These are phyloP conservation scores for Peromyscus polionotus DNA, from an alignment of 2,113 vertebrate genomes.

Conservation along the genomic window DNA sequence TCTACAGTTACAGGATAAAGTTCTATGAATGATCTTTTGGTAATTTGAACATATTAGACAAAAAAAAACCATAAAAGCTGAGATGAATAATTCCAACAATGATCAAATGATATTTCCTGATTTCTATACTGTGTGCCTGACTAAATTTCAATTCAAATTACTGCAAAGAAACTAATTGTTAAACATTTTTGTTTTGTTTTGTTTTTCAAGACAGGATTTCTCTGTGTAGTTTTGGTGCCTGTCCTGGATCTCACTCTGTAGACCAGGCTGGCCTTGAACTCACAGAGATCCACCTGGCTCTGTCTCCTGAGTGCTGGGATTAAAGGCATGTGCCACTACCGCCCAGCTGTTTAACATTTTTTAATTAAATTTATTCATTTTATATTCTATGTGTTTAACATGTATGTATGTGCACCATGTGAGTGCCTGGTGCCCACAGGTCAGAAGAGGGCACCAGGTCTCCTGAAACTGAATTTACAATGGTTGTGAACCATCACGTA, in stretches of 20 bases:
- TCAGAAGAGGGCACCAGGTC: background rate
- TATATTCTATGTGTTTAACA: background rate
- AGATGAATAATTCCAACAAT: constrained; percentile 46
- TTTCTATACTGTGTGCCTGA: background rate
- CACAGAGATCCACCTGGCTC: too few relatives aligned
- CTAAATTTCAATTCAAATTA: constrained; percentile 65
- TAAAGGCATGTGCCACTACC: too few relatives aligned
- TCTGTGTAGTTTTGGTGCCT: too few relatives aligned
- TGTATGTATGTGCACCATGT: background rate
- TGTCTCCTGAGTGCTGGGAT: too few relatives aligned
- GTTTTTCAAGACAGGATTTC: background rate
- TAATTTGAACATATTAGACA: constrained; percentile 35
- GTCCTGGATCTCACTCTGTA: too few relatives aligned
- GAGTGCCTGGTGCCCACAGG: background rate
- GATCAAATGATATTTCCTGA: constrained; percentile 43
- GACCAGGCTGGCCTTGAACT: too few relatives aligned
- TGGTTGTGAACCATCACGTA: background rate
- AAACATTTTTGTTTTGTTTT: background rate
- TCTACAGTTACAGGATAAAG: constrained; percentile 28
- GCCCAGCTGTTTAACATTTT: too few relatives aligned
- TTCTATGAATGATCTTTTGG: constrained; percentile 36
- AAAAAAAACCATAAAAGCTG: constrained; percentile 20
- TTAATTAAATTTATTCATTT: background rate
- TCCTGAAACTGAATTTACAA: background rate
- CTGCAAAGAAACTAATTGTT: background rate